Base-by-base conservation (phyloP, 2,113 vertebrate genomes). In the Nesospiza acunhae region DNA sequence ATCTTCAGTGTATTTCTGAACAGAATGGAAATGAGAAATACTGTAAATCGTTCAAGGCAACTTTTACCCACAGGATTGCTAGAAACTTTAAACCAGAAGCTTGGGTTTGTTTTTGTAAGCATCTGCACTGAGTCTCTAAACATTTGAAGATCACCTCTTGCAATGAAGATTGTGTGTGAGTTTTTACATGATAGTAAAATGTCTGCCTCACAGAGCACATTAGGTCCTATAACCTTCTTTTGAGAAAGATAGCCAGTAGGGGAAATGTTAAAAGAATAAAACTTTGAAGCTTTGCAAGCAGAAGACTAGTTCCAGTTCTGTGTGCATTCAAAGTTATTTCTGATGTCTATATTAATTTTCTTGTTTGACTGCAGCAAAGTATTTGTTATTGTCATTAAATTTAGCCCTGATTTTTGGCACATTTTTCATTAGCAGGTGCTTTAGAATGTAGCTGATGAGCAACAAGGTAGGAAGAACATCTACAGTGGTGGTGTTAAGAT, bases 1-100 rank as follows among this genome's bases (percentile, higher is more conserved):
- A 78, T 93, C 39, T 94, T 81, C 60, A 77, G 9, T 70, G 18
- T 59, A 60, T 85, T 94, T 95, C 52, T 75, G 67, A 96, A 59
- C 18, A 75, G 80, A 91, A 77, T 44, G 50, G 78, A 82, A 90
- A 73, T 49, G 69, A 84, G 47, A 88, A 89, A 56, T 68, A 72
- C 9, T 55, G 23, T 66, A 91, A 93, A 89, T 84, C 0, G 0
- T 73, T 94, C 83, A 83, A 80, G 49, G 60, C n/a, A 87, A 59
- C 20, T 66, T 95, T 87, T 87, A 83, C 72, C 28, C 80, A 86
- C 27, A 87, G 15, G 28, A 80, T 42, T 82, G 31, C 41, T 68
- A 55, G 59, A 76, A 94, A 93, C 33, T 83, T 83, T 77, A 93
- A 94, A 74, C 47, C 44, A 96, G 66, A 84, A 81, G 3, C 41